These are phyloP conservation scores for Napeogenes sylphis DNA, from an alignment of 2,888 invertebrate species.

Conservation along the genomic window DNA sequence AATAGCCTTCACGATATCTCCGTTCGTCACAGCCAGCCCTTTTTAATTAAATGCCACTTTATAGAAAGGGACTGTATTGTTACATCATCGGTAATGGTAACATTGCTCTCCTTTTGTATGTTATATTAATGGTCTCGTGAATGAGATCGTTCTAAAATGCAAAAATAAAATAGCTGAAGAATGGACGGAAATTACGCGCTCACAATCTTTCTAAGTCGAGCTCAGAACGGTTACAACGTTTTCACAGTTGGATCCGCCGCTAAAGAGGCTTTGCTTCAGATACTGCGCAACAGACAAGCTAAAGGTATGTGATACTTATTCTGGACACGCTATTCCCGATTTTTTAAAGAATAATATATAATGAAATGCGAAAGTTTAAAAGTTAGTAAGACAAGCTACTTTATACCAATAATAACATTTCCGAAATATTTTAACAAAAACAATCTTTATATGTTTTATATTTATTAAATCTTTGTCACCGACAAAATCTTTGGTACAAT, in stretches of 20 bases:
- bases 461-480: too few relatives aligned
- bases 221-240: conserved; percentile 17
- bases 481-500: too few relatives aligned
- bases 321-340: too few relatives aligned
- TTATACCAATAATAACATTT: conserved; percentile 1
- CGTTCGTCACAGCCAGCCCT: conserved; percentile 19
- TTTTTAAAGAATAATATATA: too few relatives aligned
- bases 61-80: not conserved
- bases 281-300: not conserved
- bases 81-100: not conserved
- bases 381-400: not conserved
- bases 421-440: not conserved
- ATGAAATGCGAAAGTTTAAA: too few relatives aligned
- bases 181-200: conserved; percentile 24
- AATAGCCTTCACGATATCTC: conserved; percentile 18
- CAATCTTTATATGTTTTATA: too few relatives aligned
- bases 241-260: conserved; percentile 21
- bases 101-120: not conserved
- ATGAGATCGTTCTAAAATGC: conserved; percentile 22
- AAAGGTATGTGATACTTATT: too few relatives aligned
- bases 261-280: conserved; percentile 14
- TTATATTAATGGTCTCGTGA: conserved; percentile 9
- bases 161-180: conserved; percentile 17
- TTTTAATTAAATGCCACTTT: conserved; percentile 12
- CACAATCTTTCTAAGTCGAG: conserved; percentile 16